Conservation (phyloP, 2,888 invertebrate species). For the Pseudeuparius sepicola region DNA sequence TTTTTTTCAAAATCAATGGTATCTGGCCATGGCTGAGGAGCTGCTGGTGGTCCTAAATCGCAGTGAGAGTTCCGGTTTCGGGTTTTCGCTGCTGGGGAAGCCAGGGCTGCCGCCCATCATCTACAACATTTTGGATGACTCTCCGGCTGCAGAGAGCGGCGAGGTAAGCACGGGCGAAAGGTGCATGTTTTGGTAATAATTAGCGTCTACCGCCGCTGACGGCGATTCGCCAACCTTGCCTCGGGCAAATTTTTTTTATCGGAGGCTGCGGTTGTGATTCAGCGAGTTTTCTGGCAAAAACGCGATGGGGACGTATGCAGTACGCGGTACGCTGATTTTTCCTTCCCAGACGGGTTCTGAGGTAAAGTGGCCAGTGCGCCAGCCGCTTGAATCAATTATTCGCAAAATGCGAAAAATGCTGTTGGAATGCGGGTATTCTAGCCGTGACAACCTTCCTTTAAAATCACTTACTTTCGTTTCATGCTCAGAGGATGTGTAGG, state of each 20-base stretch:
- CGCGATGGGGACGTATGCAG: too few species aligned
- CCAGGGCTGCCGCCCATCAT: constrained; percentile 88
- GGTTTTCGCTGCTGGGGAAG: constrained; percentile 83
- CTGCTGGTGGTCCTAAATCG: constrained; percentile 79
- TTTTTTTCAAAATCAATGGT: constrained; percentile 35
- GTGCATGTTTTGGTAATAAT: constrained; percentile 18
- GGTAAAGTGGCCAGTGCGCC: too few species aligned
- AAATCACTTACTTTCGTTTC: too few species aligned
- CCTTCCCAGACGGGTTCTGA: too few species aligned
- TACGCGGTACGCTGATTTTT: too few species aligned
- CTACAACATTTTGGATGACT: constrained; percentile 87
- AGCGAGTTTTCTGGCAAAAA: too few species aligned
- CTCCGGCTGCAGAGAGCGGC: constrained; percentile 83
- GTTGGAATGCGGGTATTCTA: too few species aligned
- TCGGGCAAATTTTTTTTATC: constrained; percentile 3
- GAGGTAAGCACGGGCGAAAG: constrained; percentile 70
- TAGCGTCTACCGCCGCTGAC: constrained; percentile 15
- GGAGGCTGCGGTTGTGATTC: too few species aligned
- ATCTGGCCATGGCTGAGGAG: constrained; percentile 79
- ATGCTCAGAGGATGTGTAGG: too few species aligned
- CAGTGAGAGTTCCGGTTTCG: constrained; percentile 80
- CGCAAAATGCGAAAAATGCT: too few species aligned
- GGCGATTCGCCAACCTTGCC: constrained; percentile 12
- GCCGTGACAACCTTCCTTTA: too few species aligned
- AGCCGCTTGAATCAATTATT: too few species aligned